These are phyloP conservation scores for Ctena decussata DNA, from an alignment of 2,888 invertebrate genomes.

Conservation along the genomic window DNA sequence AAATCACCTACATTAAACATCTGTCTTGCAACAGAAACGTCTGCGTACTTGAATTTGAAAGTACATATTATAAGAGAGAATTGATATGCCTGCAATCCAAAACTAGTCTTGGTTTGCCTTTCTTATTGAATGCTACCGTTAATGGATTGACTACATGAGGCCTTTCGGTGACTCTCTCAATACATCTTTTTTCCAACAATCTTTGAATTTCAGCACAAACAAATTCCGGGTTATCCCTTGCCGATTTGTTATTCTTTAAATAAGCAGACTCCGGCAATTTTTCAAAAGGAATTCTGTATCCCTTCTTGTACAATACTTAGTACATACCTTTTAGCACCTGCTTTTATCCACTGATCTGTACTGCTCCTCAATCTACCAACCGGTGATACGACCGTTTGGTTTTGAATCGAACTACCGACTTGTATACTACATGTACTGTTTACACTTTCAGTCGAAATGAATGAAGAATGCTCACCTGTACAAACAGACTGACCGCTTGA, in stretches of 20 bases:
- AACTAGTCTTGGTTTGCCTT: background rate
- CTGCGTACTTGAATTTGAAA: background rate
- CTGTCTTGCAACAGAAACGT: background rate
- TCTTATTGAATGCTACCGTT: background rate
- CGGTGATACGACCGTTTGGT: background rate
- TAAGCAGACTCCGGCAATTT: background rate
- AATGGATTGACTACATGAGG: background rate
- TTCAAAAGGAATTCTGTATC: background rate
- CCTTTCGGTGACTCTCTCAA: background rate
- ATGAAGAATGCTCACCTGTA: background rate
- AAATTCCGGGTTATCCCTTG: background rate
- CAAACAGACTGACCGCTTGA: background rate
- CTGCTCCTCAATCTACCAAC: background rate
- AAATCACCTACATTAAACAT: background rate
- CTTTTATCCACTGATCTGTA: background rate
- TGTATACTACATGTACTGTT: background rate
- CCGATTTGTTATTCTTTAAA: background rate
- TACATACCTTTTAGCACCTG: background rate
- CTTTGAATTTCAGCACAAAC: background rate
- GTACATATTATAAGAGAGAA: background rate
- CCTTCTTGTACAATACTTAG: background rate
- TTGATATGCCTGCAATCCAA: background rate
- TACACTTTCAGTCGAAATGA: too few species aligned
- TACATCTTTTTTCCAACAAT: background rate
- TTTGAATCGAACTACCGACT: background rate